Base-by-base conservation (phyloP, 2,113 vertebrate genomes). In the Strigops habroptila region DNA sequence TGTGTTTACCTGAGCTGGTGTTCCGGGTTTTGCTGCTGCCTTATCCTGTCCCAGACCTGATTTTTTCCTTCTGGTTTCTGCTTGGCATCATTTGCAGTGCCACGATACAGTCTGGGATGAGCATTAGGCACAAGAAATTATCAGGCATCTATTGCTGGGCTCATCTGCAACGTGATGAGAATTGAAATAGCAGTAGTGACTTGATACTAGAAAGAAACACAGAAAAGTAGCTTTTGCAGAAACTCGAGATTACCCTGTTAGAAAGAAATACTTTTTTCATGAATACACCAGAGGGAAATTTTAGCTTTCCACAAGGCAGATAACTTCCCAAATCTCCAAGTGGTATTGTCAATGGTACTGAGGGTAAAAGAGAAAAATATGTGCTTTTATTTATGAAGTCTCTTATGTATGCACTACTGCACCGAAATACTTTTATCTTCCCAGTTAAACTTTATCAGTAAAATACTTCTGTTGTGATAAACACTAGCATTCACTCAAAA, bases 381-480 rank as follows among this genome's bases (percentile, higher is more conserved):
- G 0, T 55, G 14, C 18, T 78, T 86, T 81, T 82, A 69, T 79
- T 90, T 76, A 35, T 65, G 27, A 81, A 84, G 24, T 74, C 44
- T 95, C 33, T 92, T 59, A 48, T 3, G 1, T 69, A 75, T 10
- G 31, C 22, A 67, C 93, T 95, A 52, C 37, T 35, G 25, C 33
- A 88, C 35, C 71, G 28, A 64, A 88, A 57, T 48, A 52, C 52
- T 82, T 82, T 88, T 88, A 82, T 97, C 59, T 82, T 93, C 27
- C 22, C 31, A 12, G 52, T 86, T 91, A 86, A 93, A 86, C 7
- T 75, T 14, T 65, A 81, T 77, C 59, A 82, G 44, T 74, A 80
- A 62, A 87, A 81, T 79, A 78, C 46, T 83, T 91, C 84, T 79
- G 62, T n/a, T 86, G 75, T 63, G 90, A 83, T 86, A 94, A 94